Percentiles rank a stretch among this genome's conserved stretches.
Evolutionary conservation across 1,140 invertebrate genomes (phyloP).

Genomic region (Drosophila yakuba): DNA sequence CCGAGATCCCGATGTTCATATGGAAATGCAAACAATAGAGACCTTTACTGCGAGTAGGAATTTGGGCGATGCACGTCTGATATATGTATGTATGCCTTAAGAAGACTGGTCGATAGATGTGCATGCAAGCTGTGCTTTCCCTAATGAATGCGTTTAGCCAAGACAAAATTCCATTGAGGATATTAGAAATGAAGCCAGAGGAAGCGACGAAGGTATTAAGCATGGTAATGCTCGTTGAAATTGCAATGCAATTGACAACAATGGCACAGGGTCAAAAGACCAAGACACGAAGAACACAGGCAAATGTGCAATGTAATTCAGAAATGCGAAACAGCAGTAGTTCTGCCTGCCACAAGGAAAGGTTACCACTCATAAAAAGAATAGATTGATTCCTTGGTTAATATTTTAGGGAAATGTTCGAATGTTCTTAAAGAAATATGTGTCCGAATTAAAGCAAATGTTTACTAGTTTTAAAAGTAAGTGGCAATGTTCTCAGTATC

Average conservation of each 20-base stretch:
- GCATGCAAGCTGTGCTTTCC: background rate
- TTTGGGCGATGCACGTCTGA: constrained; percentile 12
- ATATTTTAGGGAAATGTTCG: too few relatives aligned
- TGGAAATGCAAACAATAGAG: too few relatives aligned
- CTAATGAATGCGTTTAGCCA: constrained; percentile 33
- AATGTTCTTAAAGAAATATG: too few relatives aligned
- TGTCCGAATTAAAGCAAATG: too few relatives aligned
- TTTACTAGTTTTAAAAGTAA: too few relatives aligned
- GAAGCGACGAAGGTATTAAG: constrained; percentile 55
- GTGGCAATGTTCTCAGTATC: too few relatives aligned
- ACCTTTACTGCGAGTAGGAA: background rate
- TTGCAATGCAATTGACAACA: constrained; percentile 75
- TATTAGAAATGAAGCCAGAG: constrained; percentile 34
- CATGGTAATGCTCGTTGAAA: constrained; percentile 59
- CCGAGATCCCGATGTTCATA: too few relatives aligned
- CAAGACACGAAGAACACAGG: background rate
- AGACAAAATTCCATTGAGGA: constrained; percentile 34
- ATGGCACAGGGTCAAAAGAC: constrained; percentile 33
- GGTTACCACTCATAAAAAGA: too few relatives aligned
- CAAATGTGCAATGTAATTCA: constrained; percentile 67
- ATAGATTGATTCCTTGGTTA: too few relatives aligned
- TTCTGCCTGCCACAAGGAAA: constrained; percentile 23
- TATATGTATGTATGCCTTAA: constrained; percentile 11
- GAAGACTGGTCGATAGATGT: background rate
- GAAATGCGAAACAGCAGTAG: constrained; percentile 58